Evolutionary conservation across 2,113 vertebrate species (phyloP), one percentile per base, ranked within the genome.

Genomic region (Agelaius tricolor): DNA sequence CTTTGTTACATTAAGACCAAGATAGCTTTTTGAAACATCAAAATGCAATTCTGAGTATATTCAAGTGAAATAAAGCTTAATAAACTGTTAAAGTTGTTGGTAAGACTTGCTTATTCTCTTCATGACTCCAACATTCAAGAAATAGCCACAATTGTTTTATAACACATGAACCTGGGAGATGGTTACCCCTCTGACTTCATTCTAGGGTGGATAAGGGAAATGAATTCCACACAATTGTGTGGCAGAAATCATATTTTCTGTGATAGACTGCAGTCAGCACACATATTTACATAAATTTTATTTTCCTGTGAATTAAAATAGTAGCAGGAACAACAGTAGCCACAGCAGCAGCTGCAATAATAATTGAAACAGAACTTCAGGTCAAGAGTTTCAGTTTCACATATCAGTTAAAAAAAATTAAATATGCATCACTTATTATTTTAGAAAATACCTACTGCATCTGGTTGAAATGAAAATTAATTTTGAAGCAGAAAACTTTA

Each of bases 231-330:
- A 59, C 75, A 85, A 2, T 2, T 85, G 15, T 73, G 59, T 55
- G 47, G 33, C 49, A 63, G 55, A 88, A 92, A 18, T 83, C 2
- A 7, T 47, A 82, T 46, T 27, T 79, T 62, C 43, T 84, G n/a
- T 69, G 65, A 72, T 21, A 73, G 51, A 62, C 68, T 74, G 55
- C 21, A 88, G 51, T 43, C 51, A 83, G 57, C 58, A 22, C 10
- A 85, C 18, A 6, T 46, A 92, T 90, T 93, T 84, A 55, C 75
- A 95, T 85, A 86, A 86, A 80, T 28, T 46, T 39, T 74, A 88
- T 94, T 90, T 97, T 86, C 46, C 83, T 71, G 22, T 80, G 72
- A 93, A 69, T 83, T 76, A 66, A 16, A 92, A 54, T 30, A 87
- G 61, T 44, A 88, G 28, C 28, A 77, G 80, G 51, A 92, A 57